phyloP scores from a whole-genome alignment of 1,140 invertebrate species.

The Calephelis nemesis region DNA sequence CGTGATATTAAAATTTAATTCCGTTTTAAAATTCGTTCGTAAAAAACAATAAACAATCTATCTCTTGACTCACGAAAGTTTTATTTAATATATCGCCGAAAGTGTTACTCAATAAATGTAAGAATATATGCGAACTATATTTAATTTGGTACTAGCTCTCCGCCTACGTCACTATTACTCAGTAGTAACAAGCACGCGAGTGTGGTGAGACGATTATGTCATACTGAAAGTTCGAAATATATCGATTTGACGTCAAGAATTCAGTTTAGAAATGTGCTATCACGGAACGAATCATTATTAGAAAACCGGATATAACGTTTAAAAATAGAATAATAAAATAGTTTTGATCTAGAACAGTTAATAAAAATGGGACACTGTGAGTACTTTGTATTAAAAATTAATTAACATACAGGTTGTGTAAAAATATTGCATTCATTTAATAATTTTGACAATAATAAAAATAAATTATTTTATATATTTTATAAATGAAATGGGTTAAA shows the following conservation, averaged over 20 bases:
- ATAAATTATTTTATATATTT: too few species aligned
- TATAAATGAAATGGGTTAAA: too few species aligned
- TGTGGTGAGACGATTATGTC: constrained; percentile 58
- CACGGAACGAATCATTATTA: not conserved
- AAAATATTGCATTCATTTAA: too few species aligned
- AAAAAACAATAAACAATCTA: too few species aligned
- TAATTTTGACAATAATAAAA: too few species aligned
- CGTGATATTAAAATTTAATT: too few species aligned
- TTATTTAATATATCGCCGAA: not conserved
- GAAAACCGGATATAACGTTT: not conserved
- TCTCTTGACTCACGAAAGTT: too few species aligned
- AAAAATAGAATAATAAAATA: not conserved
- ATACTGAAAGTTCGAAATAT: constrained; percentile 31
- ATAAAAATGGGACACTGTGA: constrained; percentile 6
- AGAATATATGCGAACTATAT: constrained; percentile 57
- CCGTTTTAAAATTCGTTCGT: too few species aligned
- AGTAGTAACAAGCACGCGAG: constrained; percentile 62
- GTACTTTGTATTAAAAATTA: not conserved
- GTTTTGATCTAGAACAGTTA: not conserved
- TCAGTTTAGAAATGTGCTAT: constrained; percentile 6
- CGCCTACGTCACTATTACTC: constrained; percentile 37
- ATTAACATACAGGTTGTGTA: not conserved
- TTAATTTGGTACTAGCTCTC: constrained; percentile 31
- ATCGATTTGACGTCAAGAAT: constrained; percentile 19
- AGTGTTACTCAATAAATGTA: constrained; percentile 28